These are phyloP conservation scores for Drosophila barbarae DNA, from an alignment of 2,888 invertebrate genomes.

Conservation along the genomic window DNA sequence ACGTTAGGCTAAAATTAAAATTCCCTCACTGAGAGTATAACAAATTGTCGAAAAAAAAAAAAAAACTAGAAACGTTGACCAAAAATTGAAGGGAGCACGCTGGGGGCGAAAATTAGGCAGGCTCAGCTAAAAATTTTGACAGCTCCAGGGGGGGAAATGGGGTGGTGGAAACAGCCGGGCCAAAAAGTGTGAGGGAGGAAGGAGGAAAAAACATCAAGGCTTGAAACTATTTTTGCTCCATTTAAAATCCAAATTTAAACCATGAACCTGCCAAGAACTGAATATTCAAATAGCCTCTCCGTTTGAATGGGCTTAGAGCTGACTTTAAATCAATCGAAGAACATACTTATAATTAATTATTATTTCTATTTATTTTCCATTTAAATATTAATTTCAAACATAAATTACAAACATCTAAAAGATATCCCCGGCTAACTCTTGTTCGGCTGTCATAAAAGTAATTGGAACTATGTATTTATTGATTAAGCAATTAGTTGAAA, in stretches of 20 bases:
- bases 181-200: background rate
- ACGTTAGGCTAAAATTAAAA: background rate
- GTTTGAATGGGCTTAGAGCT: background rate
- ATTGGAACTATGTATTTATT: conserved; percentile 57
- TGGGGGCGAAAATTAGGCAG: conserved; percentile 34
- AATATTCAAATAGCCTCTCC: background rate
- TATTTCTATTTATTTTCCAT: background rate
- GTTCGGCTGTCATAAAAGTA: conserved; percentile 34
- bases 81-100: conserved; percentile 38
- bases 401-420: too few relatives aligned
- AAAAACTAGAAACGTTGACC: conserved; percentile 20
- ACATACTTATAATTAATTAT: too few relatives aligned
- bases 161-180: background rate
- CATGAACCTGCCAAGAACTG: background rate
- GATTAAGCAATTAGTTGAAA: conserved; percentile 68
- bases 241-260: background rate
- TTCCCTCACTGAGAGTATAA: background rate
- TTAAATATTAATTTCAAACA: background rate
- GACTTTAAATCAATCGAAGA: background rate
- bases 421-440: background rate
- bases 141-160: conserved; percentile 15
- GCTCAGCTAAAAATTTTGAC: conserved; percentile 36
- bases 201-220: background rate
- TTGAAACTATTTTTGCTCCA: conserved; percentile 1
- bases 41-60: background rate